Conservation (phyloP, 1,140 invertebrate genomes). For the Semibalanus balanoides region DNA sequence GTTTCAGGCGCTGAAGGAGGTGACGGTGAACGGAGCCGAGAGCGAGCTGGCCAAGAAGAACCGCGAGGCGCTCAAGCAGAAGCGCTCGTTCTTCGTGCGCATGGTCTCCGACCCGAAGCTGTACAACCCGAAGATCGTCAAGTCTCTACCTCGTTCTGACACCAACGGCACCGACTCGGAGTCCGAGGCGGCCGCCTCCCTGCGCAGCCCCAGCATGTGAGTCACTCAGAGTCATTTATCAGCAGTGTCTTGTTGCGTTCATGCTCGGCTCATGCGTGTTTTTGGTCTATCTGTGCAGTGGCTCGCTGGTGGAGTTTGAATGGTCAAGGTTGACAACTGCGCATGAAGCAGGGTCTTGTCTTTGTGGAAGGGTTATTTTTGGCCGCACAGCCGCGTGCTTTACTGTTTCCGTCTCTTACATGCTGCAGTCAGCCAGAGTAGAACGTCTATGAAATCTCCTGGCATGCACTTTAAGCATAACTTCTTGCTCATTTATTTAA, state of each 20-base stretch:
- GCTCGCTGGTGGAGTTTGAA: no score
- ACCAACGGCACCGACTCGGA: slow-evolving; percentile 3
- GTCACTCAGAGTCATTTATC: background rate
- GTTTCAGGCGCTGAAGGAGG: background rate
- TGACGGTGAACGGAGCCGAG: background rate
- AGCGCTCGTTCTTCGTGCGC: slow-evolving; percentile 85
- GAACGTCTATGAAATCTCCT: no score
- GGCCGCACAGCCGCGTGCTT: no score
- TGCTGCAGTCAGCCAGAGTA: no score
- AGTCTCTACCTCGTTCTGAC: slow-evolving; percentile 37
- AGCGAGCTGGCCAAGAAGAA: background rate
- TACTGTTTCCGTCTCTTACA: no score
- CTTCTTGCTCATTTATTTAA: no score
- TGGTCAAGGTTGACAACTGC: no score
- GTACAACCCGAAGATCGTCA: slow-evolving; percentile 74
- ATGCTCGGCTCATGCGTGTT: background rate
- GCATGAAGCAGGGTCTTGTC: no score
- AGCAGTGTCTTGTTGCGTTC: background rate
- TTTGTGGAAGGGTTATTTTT: no score
- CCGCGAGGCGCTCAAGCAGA: slow-evolving; percentile 62
- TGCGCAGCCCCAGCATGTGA: slow-evolving; percentile 2
- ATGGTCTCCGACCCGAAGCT: slow-evolving; percentile 93
- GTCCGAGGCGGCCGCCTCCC: background rate
- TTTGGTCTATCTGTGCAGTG: background rate
- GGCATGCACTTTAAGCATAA: no score